phyloP scores from a whole-genome alignment of 2,113 vertebrate genomes.

The human (Homo sapiens) region GRCh38 chr12:116179501-116180000 shows the following conservation, averaged over 20 bases:
- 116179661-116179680: background rate
- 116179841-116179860: background rate
- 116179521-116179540: too few species aligned
- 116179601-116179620: too few species aligned
- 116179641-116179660: background rate
- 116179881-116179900: background rate
- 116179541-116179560: too few species aligned
- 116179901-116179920: background rate
- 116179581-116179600: too few species aligned
- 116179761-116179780: background rate
- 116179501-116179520: too few species aligned
- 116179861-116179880: background rate
- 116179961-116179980: background rate
- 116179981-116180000: background rate
- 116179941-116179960: background rate
- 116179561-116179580: too few species aligned
- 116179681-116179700: background rate
- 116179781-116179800: background rate
- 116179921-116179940: background rate
- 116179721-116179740: background rate
- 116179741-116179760: background rate
- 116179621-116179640: background rate
- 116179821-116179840: background rate
- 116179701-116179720: background rate
- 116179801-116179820: background rate